Evolutionary conservation across 1,140 invertebrate species (phyloP), one percentile per base, ranked within the genome.

Genomic region (Lucilia sericata): DNA sequence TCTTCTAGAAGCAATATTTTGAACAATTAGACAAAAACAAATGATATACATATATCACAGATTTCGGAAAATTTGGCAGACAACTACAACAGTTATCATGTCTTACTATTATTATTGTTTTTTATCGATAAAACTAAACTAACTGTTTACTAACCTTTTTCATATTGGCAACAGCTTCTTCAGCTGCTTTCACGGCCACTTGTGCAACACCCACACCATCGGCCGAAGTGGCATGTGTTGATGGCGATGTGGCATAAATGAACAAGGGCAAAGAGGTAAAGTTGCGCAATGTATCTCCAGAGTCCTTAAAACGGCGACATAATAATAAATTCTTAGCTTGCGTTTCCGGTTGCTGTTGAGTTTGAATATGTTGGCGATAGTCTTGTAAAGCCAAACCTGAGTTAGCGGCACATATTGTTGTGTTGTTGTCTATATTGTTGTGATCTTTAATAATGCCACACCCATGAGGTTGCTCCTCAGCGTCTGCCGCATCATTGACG

Each of bases 251-350:
- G 19, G 89, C 89, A 78, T 90, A 90, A 76, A 90, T 88, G 42
- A 90, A 90, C 5, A 90, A 83, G 83, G 89, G 89, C 84, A 90
- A 82, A 10, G 89, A 90, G 82, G 88, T 90, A 21, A 90, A 90
- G 75, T 90, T 90, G 85, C 89, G 88, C 86, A 88, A 86, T 85
- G 88, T 85, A 74, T 87, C 87, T 36, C 74, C 84, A 19, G 65
- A 85, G 25, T 90, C 88, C 88, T 90, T 89, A 76, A 89, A 90
- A 83, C 89, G 89, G 83, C 89, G 88, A 82, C 89, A 90, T 82
- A 90, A 87, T 49, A 90, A 84, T 80, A 90, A 85, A 85, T 89
- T 89, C 83, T 89, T 89, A 83, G 55, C 51, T 60, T 19, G 34
- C 14, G 75, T 47, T 65, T 65, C 19, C 74, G 47, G 55, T 78